These are phyloP conservation scores for Cavia porcellus DNA, from an alignment of 2,113 vertebrate genomes.

Conservation along the genomic window DNA sequence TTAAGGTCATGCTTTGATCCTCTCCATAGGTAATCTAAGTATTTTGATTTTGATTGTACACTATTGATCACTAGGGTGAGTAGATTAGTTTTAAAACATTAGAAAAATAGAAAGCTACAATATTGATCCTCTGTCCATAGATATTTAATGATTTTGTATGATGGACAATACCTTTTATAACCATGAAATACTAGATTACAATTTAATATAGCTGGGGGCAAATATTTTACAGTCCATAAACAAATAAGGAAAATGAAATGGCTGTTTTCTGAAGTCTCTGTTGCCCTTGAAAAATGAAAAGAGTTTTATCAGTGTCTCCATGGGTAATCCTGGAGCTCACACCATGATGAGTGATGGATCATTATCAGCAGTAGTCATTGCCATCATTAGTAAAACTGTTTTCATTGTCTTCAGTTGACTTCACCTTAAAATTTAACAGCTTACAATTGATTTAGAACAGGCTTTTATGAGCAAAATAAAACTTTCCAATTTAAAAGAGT, in stretches of 20 bases:
- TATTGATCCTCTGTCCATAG: background rate
- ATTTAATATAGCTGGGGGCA: background rate
- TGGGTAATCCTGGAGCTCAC: background rate
- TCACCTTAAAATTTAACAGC: background rate
- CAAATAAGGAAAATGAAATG: background rate
- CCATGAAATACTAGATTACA: background rate
- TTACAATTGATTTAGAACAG: background rate
- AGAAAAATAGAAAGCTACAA: background rate
- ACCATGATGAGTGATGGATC: background rate
- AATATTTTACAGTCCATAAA: background rate
- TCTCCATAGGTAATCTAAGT: background rate
- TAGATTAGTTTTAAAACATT: slow-evolving; percentile 42
- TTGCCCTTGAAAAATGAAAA: background rate
- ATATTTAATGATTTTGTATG: background rate
- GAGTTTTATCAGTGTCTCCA: background rate
- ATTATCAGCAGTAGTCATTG: background rate
- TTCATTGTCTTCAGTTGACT: background rate
- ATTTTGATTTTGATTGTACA: background rate
- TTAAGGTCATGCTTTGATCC: background rate
- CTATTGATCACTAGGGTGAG: background rate
- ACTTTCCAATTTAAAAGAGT: background rate
- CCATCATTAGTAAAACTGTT: background rate
- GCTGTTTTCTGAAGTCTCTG: background rate
- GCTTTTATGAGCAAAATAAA: background rate
- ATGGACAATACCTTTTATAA: background rate